A percentile compares a stretch with the other conserved stretches of the same genome.
Evolutionary conservation across 2,113 vertebrate genomes (phyloP).

Genomic region (Dasyornis broadbenti): DNA sequence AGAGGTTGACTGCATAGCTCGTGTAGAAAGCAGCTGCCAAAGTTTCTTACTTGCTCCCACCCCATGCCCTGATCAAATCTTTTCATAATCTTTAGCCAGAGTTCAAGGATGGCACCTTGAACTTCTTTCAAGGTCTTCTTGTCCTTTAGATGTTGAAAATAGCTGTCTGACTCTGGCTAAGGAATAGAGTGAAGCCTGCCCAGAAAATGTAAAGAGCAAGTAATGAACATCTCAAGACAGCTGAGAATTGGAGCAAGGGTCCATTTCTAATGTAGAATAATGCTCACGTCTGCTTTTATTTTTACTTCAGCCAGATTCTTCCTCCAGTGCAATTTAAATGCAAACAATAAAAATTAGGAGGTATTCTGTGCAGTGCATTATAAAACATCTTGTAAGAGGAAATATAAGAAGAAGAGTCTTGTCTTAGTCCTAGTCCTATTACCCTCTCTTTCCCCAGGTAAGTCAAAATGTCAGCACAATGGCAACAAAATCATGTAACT

Average conservation of each 20-base stretch:
- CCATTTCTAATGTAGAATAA: not conserved
- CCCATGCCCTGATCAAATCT: not conserved
- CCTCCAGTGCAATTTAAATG: not conserved
- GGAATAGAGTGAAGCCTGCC: not conserved
- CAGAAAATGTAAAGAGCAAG: not conserved
- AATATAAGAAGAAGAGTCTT: not conserved
- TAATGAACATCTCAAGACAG: not conserved
- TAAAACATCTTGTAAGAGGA: not conserved
- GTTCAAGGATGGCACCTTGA: not conserved
- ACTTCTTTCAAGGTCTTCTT: not conserved
- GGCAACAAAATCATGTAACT: not conserved
- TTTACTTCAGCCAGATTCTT: not conserved
- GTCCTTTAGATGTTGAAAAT: not conserved
- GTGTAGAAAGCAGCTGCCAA: not conserved
- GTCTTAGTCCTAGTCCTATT: not conserved
- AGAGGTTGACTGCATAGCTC: not conserved
- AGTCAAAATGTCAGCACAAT: not conserved
- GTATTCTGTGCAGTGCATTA: not conserved
- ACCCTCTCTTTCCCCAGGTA: accelerated
- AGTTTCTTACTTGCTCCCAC: not conserved
- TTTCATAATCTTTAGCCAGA: not conserved
- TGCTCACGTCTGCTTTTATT: not conserved
- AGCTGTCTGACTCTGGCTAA: not conserved
- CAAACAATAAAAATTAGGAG: not conserved
- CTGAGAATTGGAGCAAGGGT: not conserved